These are phyloP conservation scores for Sciurus vulgaris DNA, from an alignment of 2,797 vertebrate species.

Conservation along the genomic window DNA sequence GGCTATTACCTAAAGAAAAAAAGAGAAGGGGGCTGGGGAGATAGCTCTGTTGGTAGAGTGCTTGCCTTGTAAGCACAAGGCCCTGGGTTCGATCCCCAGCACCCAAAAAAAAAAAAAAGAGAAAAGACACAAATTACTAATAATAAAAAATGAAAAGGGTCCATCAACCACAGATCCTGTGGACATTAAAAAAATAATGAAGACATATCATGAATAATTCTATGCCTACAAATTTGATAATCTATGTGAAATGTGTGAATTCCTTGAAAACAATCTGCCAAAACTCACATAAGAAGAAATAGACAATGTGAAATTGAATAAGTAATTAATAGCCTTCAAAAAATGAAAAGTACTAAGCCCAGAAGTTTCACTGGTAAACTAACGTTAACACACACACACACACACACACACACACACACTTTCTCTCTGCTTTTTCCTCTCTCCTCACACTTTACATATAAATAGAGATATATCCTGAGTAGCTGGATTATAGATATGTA, in stretches of 20 bases:
- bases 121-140: background rate
- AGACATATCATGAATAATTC: constrained; percentile 1
- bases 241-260: background rate
- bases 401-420: too few species aligned
- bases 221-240: background rate
- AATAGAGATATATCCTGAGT: too few species aligned
- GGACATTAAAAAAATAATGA: background rate
- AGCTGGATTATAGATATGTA: too few species aligned
- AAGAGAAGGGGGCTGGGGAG: too few species aligned
- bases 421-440: too few species aligned
- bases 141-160: background rate
- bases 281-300: constrained; percentile 13
- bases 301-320: background rate
- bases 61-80: too few species aligned
- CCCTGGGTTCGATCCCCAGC: too few species aligned
- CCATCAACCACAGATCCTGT: background rate
- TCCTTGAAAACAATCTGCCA: constrained; percentile 1
- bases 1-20: background rate
- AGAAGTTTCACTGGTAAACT: background rate
- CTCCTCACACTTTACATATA: too few species aligned
- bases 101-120: background rate
- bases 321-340: constrained; percentile 40
- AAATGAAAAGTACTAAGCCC: background rate
- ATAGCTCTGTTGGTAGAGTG: too few species aligned
- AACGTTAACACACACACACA: too few species aligned